Base-by-base conservation (phyloP, 2,113 vertebrate genomes). In the Gymnocephalus cernua region DNA sequence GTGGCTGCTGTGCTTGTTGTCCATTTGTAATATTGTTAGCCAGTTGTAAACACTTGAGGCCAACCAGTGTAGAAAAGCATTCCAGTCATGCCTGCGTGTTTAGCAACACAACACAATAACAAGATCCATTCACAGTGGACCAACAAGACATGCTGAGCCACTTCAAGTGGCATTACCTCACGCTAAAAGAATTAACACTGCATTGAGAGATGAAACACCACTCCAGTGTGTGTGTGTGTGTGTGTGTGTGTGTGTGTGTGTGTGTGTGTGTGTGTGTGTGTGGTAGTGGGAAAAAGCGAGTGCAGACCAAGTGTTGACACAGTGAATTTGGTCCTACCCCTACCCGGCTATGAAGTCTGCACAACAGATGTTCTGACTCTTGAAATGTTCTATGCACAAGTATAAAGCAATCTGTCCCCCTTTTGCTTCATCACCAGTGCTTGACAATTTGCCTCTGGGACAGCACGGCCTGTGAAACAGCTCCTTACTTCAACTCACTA, bases 151-250 rank as follows among this genome's bases (percentile, higher is more conserved):
- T 16, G 48, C 50, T 32, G 63, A 57, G 61, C 71, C 54, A 53
- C 88, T 82, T 87, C 74, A 51, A 89, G 86, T n/a, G 76, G 38
- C 45, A 69, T 93, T 85, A 90, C 61, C 78, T 91, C 89, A 87
- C 70, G 14, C 62, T 27, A 1, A 50, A 89, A 56, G 74, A 90
- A 85, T 89, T 74, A 87, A 65, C 77, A 21, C 63, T 9, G 74
- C 82, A 71, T 6, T 27, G 58, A 67, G 71, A 79, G 67, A 86
- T 73, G 80, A 85, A 79, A 81, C 73, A 25, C 32, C 4, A 56
- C 71, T 65, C 47, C 16, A 0, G 58, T 16, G 38, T 63, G 54
- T 71, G 67, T 81, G 63, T 76, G 68, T 77, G 47, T 45, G 47
- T 25, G 21, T 25, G 71, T 47, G 32, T 62, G 53, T 74, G 63